Base-by-base conservation (phyloP, 2,888 invertebrate genomes). In the Petrophora chlorosata region DNA sequence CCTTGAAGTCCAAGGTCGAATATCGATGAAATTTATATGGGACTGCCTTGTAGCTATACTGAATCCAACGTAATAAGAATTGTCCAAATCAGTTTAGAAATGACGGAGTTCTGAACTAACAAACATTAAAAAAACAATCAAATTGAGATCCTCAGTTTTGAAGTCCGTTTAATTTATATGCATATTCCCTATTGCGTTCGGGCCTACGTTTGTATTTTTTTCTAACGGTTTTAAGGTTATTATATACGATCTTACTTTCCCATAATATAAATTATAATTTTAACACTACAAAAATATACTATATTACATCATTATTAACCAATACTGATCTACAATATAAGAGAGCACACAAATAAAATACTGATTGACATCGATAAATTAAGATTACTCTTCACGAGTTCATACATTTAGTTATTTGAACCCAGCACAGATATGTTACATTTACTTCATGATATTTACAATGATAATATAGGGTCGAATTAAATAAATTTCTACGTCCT, bases 201-300 rank as follows among this genome's bases (percentile, higher is more conserved):
- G n/a, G n/a, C n/a, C n/a, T n/a, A n/a, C n/a, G n/a, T n/a, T n/a
- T n/a, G n/a, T n/a, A n/a, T n/a, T n/a, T n/a, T n/a, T n/a, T n/a
- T n/a, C n/a, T n/a, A n/a, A n/a, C n/a, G n/a, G 23, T 1, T n/a
- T 7, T 22, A 22, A 7, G 5, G 22, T 3, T 8, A 19, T 19
- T n/a, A 5, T 23, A 10, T 32, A 14, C 14, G 14, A 22, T 8
- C 15, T 13, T 19, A 9, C 15, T 4, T 17, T 32, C 17, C 4
- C 26, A 12, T 22, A 36, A 12, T 10, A 33, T 46, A 42, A 56
- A 34, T 43, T 15, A 47, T 46, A 33, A 29, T 32, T 43, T 36
- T 7, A 71, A 63, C 48, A 64, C 82, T 82, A 83, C 78, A 82
- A 82, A 82, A 83, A 82, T 82, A 83, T 74, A 76, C 66, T 70